Evolutionary conservation across 2,797 vertebrate genomes (phyloP).

Genomic region (Coracias cyanogaster): DNA sequence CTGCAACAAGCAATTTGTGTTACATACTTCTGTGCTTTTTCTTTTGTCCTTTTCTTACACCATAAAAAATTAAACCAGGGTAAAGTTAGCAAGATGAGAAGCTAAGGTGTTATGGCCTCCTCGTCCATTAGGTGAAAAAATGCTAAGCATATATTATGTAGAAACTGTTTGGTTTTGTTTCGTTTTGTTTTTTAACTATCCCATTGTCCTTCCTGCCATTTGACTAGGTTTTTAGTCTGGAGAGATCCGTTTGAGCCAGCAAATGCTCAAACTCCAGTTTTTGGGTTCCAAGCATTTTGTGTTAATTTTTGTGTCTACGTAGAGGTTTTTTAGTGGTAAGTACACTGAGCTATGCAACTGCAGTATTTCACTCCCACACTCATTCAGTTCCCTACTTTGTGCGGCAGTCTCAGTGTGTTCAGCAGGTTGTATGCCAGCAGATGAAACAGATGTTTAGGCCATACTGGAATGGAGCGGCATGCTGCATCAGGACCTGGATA

Average conservation of each 20-base stretch:
- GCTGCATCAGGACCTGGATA: slow-evolving; percentile 89
- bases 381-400: background rate
- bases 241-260: background rate
- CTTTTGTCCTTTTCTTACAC: background rate
- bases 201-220: background rate
- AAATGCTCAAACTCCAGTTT: background rate
- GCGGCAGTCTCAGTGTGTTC: slow-evolving; percentile 21
- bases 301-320: background rate
- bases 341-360: background rate
- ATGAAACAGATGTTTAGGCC: slow-evolving; percentile 95
- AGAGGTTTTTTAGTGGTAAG: slow-evolving; percentile 9
- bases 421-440: slow-evolving; percentile 90
- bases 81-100: background rate
- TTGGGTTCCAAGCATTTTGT: background rate
- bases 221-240: background rate
- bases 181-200: background rate
- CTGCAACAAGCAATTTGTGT: background rate
- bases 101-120: background rate
- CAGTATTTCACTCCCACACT: slow-evolving; percentile 1
- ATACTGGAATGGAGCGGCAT: slow-evolving; percentile 92
- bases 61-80: background rate
- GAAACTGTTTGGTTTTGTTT: background rate
- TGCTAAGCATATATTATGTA: background rate
- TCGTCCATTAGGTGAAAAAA: background rate
- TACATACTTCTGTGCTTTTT: background rate